Evolutionary conservation across 1,140 invertebrate species (phyloP), one percentile per base, ranked within the genome.

Genomic region (Cydia fagiglandana): DNA sequence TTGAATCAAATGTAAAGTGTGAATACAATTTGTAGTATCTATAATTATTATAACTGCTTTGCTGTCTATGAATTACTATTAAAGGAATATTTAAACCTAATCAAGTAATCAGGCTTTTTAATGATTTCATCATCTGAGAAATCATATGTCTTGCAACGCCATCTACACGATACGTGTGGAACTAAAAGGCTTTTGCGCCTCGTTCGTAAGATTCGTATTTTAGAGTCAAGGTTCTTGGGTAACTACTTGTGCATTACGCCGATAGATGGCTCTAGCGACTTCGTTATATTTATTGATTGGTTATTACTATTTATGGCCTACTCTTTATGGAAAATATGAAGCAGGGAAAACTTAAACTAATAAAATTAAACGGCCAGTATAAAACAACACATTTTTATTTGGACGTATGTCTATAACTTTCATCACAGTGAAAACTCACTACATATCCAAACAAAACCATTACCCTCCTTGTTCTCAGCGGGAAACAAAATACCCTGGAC

Each of bases 381-480:
- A 79, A 79, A 81, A 81, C 77, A 81, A 78, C 75, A 75, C 74
- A 30, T 47, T 75, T 76, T 38, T 70, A 70, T 70, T 70, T 70
- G 66, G 66, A 61, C 17, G 66, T 70, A 70, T 70, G 66, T 70
- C 66, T 70, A 64, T 9, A 68, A 45, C 15, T 70, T 41, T 80
- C 80, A 83, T 85, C 82, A 85, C 83, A 85, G 83, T 50, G 66
- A 76, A 77, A 41, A 70, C 34, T 41, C 38, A 70, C 66, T 70
- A 70, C 66, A 17, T 45, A 70, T 70, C 66, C 66, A 70, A 70
- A 70, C 66, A 70, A 70, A 70, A 70, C 66, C 38, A 70, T 70
- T 70, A 70, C 66, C 66, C 66, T 70, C 66, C 66, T 34, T 38
- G 66, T 45, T 70, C 38, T 34, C 38, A 70, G 66, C 66, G 15